A percentile compares a stretch with the other conserved stretches of the same genome.
These are phyloP conservation scores for Drosophila pallidifrons DNA, from an alignment of 1,140 invertebrate genomes.

Conservation along the genomic window DNA sequence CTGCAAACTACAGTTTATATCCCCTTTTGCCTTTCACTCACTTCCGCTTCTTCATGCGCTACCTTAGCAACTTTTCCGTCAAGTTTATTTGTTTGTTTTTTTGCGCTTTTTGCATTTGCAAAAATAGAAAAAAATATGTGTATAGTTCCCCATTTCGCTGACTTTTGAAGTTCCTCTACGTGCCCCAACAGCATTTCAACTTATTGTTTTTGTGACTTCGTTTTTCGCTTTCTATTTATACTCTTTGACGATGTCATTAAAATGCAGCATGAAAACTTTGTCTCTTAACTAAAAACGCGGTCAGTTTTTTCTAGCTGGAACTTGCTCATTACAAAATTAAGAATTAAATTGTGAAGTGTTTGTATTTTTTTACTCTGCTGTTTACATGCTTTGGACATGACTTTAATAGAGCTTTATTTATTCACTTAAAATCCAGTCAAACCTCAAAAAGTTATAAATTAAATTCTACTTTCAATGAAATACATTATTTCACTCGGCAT, in stretches of 20 bases:
- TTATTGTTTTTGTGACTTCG: constrained; percentile 19
- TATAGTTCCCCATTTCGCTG: constrained; percentile 18
- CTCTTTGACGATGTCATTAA: constrained; percentile 28
- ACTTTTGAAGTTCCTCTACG: constrained; percentile 38
- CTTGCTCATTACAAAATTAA: not conserved
- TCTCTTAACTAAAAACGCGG: constrained; percentile 1
- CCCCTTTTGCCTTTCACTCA: constrained; percentile 7
- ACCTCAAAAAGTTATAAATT: not conserved
- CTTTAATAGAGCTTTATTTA: not conserved
- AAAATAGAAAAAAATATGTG: constrained; percentile 15
- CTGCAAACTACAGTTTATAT: constrained; percentile 48
- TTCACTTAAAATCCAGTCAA: not conserved
- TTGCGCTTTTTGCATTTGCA: constrained; percentile 2
- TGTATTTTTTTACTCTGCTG: not conserved
- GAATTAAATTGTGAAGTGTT: not conserved
- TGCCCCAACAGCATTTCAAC: constrained; percentile 29
- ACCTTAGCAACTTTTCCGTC: constrained; percentile 39
- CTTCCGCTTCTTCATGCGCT: not conserved
- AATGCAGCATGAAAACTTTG: constrained; percentile 24
- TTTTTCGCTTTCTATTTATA: constrained; percentile 27
- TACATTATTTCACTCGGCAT: not conserved
- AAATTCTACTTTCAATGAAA: not conserved
- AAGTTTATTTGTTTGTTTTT: constrained; percentile 21
- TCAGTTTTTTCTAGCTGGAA: not conserved
- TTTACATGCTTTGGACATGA: not conserved